A percentile compares a stretch with the other conserved stretches of the same genome.
Evolutionary conservation across 92 coral and sea anemone species (phyloP).

Genomic region (Palythoa grandis): DNA sequence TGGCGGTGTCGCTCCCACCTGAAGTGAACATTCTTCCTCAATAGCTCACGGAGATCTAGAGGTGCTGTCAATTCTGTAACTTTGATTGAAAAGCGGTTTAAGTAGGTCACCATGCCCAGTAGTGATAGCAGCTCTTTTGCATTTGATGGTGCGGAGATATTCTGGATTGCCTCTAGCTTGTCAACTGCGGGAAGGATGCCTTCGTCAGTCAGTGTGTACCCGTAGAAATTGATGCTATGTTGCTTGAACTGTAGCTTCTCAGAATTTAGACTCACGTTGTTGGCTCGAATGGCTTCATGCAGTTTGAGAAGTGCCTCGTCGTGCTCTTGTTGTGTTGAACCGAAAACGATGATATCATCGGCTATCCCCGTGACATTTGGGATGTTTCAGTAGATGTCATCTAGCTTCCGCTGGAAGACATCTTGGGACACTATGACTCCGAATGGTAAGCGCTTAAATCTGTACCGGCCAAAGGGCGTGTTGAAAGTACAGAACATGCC

Average conservation of each 20-base stretch:
- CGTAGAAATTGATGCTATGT: constrained; percentile 36
- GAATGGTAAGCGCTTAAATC: too few species aligned
- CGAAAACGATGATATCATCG: too few species aligned
- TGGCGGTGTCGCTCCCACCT: constrained; percentile 54
- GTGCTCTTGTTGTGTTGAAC: too few species aligned
- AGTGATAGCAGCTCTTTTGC: constrained; percentile 55
- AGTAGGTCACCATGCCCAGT: constrained; percentile 61
- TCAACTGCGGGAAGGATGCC: constrained; percentile 64
- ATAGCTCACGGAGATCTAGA: constrained; percentile 55
- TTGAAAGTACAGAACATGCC: too few species aligned
- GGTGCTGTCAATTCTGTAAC: constrained; percentile 59
- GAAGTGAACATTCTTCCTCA: constrained; percentile 58
- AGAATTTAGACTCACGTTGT: constrained; percentile 66
- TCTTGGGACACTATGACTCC: too few species aligned
- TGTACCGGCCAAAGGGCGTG: too few species aligned
- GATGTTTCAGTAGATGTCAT: too few species aligned
- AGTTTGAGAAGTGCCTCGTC: too few species aligned
- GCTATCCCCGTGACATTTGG: too few species aligned
- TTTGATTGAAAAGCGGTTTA: constrained; percentile 52
- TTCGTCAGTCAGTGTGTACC: constrained; percentile 53
- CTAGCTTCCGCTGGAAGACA: too few species aligned
- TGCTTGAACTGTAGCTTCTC: too few species aligned
- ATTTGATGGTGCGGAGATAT: constrained; percentile 53
- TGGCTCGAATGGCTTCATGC: neutral
- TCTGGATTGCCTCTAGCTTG: constrained; percentile 58